Evolutionary conservation across 2,797 vertebrate genomes (phyloP), one percentile per base, ranked within the genome.

Genomic region (Crax fasciolata): DNA sequence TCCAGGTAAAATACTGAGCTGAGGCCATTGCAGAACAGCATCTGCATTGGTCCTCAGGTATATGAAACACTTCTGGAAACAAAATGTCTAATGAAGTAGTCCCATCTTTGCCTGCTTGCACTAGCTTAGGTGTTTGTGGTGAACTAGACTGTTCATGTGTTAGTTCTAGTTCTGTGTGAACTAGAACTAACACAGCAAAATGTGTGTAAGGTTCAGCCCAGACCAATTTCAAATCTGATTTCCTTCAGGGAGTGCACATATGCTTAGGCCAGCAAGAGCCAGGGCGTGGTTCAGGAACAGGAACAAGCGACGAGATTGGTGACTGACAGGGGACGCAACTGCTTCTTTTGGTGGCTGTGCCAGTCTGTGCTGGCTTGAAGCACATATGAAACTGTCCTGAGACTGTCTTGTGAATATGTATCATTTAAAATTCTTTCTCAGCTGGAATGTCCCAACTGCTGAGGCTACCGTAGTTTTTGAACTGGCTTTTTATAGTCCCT

Each of bases 1-100:
- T 99, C 82, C 99, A 98, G 98, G 98, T 98, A 97, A 92, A 86
- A 52, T 55, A 63, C 70, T 91, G 63, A 94, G 66, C 94, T 90
- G 91, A 82, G 65, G 51, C 62, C 32, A 25, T 51, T 51, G 57
- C 39, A 58, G 54, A 51, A 70, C 66, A 84, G 30, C 38, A 65
- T 46, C 52, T 82, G 14, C 49, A 44, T 77, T 71, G 48, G 17
- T 44, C 78, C 30, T 1, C 27, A 67, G 17, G 5, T 19, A 19
- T 48, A 51, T 55, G 54, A 38, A 57, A 38, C 39, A 35, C 30
- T 59, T 54, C 15, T 4, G 13, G 38, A 27, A 32, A 13, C 32
- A 44, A 63, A 66, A 48, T 35, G 41, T 65, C 38, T 72, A 35
- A 30, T 68, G 43, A 62, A 62, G 41, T 13, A 61, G 71, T 66